These are phyloP conservation scores for Marcusenius ussheri DNA, from an alignment of 2,113 vertebrate genomes.

Conservation along the genomic window DNA sequence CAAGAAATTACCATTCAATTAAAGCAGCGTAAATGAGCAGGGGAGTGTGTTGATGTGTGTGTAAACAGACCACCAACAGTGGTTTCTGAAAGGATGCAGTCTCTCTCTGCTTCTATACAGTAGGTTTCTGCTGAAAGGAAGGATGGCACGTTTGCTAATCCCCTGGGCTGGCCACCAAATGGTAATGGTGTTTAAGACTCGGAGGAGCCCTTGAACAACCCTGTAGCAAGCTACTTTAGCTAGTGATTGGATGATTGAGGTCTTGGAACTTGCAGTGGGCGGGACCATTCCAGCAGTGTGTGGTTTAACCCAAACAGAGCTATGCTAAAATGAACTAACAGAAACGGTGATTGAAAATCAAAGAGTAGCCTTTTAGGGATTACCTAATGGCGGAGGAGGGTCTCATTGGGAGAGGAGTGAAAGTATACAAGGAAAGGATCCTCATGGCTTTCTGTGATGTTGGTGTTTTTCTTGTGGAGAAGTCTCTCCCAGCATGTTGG, in stretches of 20 bases:
- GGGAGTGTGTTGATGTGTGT: no score
- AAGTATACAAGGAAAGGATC: conserved; percentile 54
- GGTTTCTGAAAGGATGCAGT: no score
- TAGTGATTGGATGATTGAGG: not conserved
- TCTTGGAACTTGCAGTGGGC: not conserved
- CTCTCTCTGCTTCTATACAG: no score
- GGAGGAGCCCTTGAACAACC: not conserved
- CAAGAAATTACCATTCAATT: no score
- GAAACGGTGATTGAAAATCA: not conserved
- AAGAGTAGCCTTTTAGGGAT: conserved; percentile 50
- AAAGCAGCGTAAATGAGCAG: no score
- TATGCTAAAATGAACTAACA: not conserved
- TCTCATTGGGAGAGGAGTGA: conserved; percentile 51
- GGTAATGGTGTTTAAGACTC: not conserved
- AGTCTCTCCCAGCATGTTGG: no score
- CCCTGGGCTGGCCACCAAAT: not conserved
- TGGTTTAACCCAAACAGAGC: not conserved
- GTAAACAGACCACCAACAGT: no score
- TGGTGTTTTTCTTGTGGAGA: conserved; percentile 47
- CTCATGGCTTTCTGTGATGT: conserved; percentile 37
- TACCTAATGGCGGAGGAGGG: conserved; percentile 55
- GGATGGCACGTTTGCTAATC: not conserved
- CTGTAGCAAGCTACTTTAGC: not conserved
- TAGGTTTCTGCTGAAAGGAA: no score
- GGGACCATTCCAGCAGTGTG: not conserved